A percentile compares a stretch with the other conserved stretches of the same genome.
Conservation (phyloP, 2,888 invertebrate species). For the Drosophila prostipennis region DNA sequence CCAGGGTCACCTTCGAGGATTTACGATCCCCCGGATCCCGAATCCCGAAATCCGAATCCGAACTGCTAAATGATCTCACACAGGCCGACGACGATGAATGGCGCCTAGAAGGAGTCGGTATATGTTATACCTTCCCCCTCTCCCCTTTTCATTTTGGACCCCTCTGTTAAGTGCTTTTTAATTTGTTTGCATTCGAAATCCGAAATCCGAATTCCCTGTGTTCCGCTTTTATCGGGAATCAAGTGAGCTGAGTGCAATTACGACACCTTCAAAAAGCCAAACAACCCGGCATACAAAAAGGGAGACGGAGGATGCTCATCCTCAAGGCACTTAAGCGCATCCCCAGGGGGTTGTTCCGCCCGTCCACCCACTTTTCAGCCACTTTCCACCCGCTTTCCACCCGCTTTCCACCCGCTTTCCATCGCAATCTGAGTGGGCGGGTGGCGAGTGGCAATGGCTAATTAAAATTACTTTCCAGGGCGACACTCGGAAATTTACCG, state of each 20-base stretch:
- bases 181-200: constrained; percentile 68
- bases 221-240: constrained; percentile 65
- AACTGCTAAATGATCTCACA: constrained; percentile 43
- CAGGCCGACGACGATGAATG: constrained; percentile 29
- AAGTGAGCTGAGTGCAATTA: constrained; percentile 79
- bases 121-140: neutral
- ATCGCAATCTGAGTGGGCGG: constrained; percentile 4
- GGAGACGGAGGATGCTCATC: constrained; percentile 15
- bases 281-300: constrained; percentile 29
- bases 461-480: constrained; percentile 67
- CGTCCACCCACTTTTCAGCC: constrained; percentile 12
- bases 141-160: constrained; percentile 2
- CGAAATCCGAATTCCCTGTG: constrained; percentile 46
- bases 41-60: neutral
- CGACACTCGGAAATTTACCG: constrained; percentile 65
- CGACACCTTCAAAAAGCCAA: constrained; percentile 77
- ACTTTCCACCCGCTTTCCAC: constrained; percentile 7
- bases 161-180: constrained; percentile 77
- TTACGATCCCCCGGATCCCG: neutral
- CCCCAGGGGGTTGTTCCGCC: constrained; percentile 57
- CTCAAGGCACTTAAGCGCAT: constrained; percentile 66
- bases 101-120: constrained; percentile 53
- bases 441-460: constrained; percentile 53
- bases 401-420: neutral
- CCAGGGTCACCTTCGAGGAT: constrained; percentile 50